Evolutionary conservation across 2,888 invertebrate genomes (phyloP), one percentile per base, ranked within the genome.

Genomic region (Tanytarsus gracilentus): DNA sequence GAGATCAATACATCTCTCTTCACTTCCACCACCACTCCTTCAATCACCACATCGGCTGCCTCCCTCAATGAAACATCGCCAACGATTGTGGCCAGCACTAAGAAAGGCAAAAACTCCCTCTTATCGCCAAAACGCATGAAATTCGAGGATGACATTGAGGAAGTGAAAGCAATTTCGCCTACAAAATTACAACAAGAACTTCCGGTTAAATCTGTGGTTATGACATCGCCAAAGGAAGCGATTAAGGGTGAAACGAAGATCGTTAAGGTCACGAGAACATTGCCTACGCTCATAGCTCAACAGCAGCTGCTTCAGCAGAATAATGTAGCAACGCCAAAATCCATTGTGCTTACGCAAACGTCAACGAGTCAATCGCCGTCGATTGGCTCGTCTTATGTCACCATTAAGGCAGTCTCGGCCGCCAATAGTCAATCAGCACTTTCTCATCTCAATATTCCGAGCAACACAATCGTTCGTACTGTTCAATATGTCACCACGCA

Each of bases 291-390:
- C 16, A 50, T 60, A 40, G n/a, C n/a, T n/a, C n/a, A n/a, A n/a
- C 7, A n/a, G n/a, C n/a, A n/a, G 7, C 11, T 30, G 7, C 11
- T 9, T 14, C 9, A 7, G 8, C n/a, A 9, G 14, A 44, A 9
- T 44, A 8, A 18, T 44, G 7, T 61, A 27, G 26, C 59, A 48
- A n/a, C 21, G n/a, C n/a, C n/a, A 70, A 70, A 69, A 60, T 66
- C 69, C 16, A 68, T 71, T 30, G 69, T 69, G 50, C 65, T 65
- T 23, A 67, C 70, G 18, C 67, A 70, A 40, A 66, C 69, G 8
- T 67, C 69, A 21, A 68, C 70, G 59, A 70, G 65, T 51, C n/a
- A n/a, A n/a, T n/a, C 44, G 9, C 11, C 44, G 3, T 8, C 44
- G 1, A 67, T 60, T 5, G 36, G 70, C 36, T 66, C 66, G 27